A percentile compares a stretch with the other conserved stretches of the same genome.
Conservation (phyloP, 2,888 invertebrate genomes). For the Geotrupes spiniger region DNA sequence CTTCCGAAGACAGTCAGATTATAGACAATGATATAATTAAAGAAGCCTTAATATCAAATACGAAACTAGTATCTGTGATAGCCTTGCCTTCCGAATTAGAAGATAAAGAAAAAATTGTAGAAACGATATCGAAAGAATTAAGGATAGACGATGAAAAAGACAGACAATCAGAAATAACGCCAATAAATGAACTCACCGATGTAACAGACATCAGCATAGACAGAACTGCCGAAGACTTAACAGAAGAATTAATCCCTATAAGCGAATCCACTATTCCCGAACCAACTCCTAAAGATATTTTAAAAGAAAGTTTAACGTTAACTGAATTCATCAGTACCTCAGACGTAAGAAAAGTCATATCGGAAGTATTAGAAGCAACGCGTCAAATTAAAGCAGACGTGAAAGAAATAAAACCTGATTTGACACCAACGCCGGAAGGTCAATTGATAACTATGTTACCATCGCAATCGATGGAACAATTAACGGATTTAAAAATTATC, state of each 20-base stretch:
- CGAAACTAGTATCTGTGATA: slow-evolving; percentile 39
- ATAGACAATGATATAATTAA: slow-evolving; percentile 32
- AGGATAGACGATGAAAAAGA: slow-evolving; percentile 19
- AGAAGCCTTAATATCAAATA: slow-evolving; percentile 38
- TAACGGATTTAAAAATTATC: slow-evolving; percentile 32
- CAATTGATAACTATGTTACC: slow-evolving; percentile 43
- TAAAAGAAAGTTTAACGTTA: slow-evolving; percentile 15
- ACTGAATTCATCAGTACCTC: slow-evolving; percentile 16
- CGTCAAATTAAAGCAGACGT: slow-evolving; percentile 53
- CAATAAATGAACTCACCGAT: slow-evolving; percentile 23
- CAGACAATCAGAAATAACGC: slow-evolving; percentile 20
- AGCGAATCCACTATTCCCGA: slow-evolving; percentile 25
- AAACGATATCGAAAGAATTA: slow-evolving; percentile 19
- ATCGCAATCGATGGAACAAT: slow-evolving; percentile 32
- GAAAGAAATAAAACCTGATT: slow-evolving; percentile 52
- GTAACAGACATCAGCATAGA: slow-evolving; percentile 19
- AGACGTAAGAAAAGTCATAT: slow-evolving; percentile 49
- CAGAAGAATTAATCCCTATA: slow-evolving; percentile 15
- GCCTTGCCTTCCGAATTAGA: slow-evolving; percentile 34
- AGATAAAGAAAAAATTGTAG: slow-evolving; percentile 23
- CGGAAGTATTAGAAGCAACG: slow-evolving; percentile 51
- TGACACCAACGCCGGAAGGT: slow-evolving; percentile 54
- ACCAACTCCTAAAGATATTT: slow-evolving; percentile 12
- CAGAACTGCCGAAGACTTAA: slow-evolving; percentile 14
- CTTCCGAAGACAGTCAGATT: neutral